Conservation (phyloP, 2,113 vertebrate species). For the Hemichromis elongatus region DNA sequence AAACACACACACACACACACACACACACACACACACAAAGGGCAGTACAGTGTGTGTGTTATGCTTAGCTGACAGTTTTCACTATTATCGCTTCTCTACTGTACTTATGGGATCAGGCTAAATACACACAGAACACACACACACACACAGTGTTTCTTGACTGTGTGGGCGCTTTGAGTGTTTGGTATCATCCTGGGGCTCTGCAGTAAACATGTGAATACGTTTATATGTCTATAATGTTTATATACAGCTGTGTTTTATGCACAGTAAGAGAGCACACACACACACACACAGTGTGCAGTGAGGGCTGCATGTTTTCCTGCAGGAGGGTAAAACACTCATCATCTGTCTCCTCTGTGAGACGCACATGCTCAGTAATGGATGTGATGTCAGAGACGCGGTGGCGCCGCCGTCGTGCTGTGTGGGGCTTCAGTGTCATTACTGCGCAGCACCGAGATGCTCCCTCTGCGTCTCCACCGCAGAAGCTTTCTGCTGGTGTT, state of each 20-base stretch:
- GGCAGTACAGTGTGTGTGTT: not conserved
- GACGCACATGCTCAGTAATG: not conserved
- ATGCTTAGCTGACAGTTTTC: slow-evolving; percentile 31
- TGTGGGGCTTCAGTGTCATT: not conserved
- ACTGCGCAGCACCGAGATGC: not conserved
- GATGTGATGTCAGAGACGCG: slow-evolving; percentile 7
- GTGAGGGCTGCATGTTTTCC: not conserved
- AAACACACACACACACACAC: slow-evolving; percentile 1
- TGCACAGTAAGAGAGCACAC: not conserved
- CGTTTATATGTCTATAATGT: not conserved
- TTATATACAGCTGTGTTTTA: not conserved
- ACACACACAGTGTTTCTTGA: not conserved
- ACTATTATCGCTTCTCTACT: slow-evolving; percentile 11
- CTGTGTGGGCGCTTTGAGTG: not conserved
- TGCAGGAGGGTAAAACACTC: not conserved
- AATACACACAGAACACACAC: not conserved
- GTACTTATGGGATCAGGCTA: not conserved
- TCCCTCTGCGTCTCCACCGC: not conserved
- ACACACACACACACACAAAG: not conserved
- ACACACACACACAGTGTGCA: not conserved
- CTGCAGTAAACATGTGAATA: not conserved
- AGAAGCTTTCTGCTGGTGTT: not conserved
- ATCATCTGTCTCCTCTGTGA: not conserved
- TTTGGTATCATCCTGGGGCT: not conserved
- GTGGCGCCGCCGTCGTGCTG: not conserved